Base-by-base conservation (phyloP, 1,140 invertebrate genomes). In the Calliphora vicina region DNA sequence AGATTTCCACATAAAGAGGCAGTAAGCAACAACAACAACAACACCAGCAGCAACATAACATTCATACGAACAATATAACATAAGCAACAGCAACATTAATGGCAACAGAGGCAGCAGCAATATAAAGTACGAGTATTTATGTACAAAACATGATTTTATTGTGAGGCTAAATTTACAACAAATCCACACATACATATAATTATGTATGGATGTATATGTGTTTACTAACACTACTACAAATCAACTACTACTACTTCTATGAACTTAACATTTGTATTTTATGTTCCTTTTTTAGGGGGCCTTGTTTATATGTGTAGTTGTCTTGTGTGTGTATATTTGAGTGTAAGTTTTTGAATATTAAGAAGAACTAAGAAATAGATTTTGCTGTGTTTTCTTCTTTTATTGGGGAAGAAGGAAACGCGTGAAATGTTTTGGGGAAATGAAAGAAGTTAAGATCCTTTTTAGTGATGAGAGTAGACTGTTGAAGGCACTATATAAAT, bases 11-110 rank as follows among this genome's bases (percentile, higher is more conserved):
- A 29, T 17, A 43, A 43, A 23, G 20, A 25, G 42, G 6, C 35
- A 50, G 45, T 50, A 74, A 20, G n/a, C 74, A 78, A 78, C 9
- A 78, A 2, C 35, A 78, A 43, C 35, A 78, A 1, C 35, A 78
- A 23, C 13, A 25, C 6, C 35, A 43, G 23, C 35, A 78, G 42
- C 61, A 23, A 23, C 61, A 67, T 35, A n/a, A n/a, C n/a, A 45
- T 20, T 78, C n/a, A 78, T 42, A 78, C 82, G 80, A 82, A 26
- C 78, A 50, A 42, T 35, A 82, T 43, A 73, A 78, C 80, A 82
- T 20, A 82, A 71, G 42, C 25, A 74, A 72, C 3, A 80, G 25
- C 80, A 80, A 83, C 76, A 83, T 80, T 43, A 83, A 80, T 26
- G 80, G 29, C 61, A 57, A 50, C 45, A 71, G n/a, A 71, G 4